Evolutionary conservation across 2,797 vertebrate species (phyloP), one percentile per base, ranked within the genome.

Genomic region (Scolopax bukidnonensis): DNA sequence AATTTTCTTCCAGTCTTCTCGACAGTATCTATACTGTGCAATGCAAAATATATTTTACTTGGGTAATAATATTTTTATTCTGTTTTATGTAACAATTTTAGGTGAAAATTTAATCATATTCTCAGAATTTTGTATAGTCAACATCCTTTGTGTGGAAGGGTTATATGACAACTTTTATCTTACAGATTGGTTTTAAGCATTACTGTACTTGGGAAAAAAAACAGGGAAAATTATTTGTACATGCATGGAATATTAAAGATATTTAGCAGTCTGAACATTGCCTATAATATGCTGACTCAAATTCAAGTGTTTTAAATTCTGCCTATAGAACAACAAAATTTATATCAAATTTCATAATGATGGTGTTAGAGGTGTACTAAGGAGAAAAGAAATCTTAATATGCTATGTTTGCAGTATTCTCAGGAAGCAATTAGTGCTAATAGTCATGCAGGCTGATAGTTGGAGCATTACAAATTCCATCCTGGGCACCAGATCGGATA

Each of bases 401-500:
- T 73, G 57, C 48, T 93, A 67, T 88, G 56, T 91, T 85, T 93
- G 81, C 47, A 57, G n/a, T 74, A 71, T 83, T 91, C 71, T 80
- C 53, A 78, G 75, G 56, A 96, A 94, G 50, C 57, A 92, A 80
- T 93, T 95, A 85, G 92, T 91, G 75, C 24, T 93, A 90, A 93
- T 70, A 85, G 48, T 53, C 38, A 68, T 18, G 33, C 33, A 71
- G 50, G 54, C 45, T 92, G 41, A 38, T 94, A 93, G 65, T 16
- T 80, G 90, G 64, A 93, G 69, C 60, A 78, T 89, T 91, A 70
- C 43, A 28, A 83, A 95, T 92, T 91, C 69, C 38, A 86, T 54
- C 57, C 57, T 53, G 68, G 48, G 45, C 38, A 91, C 32, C 64
- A 80, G 68, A 89, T 13, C 77, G 50, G 71, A 80, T 33, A 85